These are phyloP conservation scores for Leucophenga montana DNA, from an alignment of 2,888 invertebrate species.

Conservation along the genomic window DNA sequence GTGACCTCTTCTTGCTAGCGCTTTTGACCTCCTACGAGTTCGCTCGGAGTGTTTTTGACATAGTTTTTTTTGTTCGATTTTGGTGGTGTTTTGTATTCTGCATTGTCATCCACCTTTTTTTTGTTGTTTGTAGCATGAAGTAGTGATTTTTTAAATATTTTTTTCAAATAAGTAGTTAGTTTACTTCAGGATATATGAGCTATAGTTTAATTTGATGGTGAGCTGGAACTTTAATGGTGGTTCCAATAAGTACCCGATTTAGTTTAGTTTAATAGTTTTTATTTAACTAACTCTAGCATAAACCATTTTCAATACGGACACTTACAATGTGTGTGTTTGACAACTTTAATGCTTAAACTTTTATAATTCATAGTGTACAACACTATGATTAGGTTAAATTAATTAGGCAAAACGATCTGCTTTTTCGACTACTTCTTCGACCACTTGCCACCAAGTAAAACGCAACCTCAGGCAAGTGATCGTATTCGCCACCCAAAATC, in stretches of 20 bases:
- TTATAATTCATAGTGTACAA: conserved; percentile 7
- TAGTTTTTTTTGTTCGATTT: not conserved
- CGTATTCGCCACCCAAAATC: conserved; percentile 88
- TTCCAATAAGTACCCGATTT: too few species aligned
- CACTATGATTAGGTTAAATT: conserved; percentile 12
- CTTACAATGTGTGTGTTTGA: conserved; percentile 36
- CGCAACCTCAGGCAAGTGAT: conserved; percentile 94
- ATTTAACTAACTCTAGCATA: too few species aligned
- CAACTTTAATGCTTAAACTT: conserved; percentile 50
- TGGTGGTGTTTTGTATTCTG: conserved; percentile 16
- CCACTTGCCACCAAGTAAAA: conserved; percentile 98
- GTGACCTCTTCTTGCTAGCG: conserved; percentile 50
- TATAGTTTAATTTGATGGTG: too few species aligned
- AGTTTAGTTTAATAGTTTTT: conserved; percentile 26
- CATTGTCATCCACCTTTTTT: conserved; percentile 30
- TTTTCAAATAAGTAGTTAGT: too few species aligned
- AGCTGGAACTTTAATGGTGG: too few species aligned
- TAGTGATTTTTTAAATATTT: too few species aligned
- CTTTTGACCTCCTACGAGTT: conserved; percentile 55
- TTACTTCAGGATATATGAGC: too few species aligned
- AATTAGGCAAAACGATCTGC: conserved; percentile 77
- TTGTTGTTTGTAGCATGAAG: too few species aligned
- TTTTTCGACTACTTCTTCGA: conserved; percentile 90
- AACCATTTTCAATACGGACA: not conserved
- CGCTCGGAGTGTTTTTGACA: conserved; percentile 1